Evolutionary conservation across 2,113 vertebrate species (phyloP), one percentile per base, ranked within the genome.

Genomic region (Hemibagrus wyckioides): DNA sequence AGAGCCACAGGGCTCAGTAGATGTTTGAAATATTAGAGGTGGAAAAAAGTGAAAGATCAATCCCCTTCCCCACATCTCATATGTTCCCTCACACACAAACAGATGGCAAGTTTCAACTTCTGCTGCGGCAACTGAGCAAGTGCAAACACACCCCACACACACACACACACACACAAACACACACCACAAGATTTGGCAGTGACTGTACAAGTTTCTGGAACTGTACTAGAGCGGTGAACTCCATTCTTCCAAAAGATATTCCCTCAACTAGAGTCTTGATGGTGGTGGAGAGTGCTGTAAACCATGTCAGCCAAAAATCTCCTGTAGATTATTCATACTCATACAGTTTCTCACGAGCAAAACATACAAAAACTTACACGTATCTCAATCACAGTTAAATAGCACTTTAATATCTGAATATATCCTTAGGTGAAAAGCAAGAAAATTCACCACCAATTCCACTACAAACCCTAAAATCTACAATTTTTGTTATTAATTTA

Each of bases 21-120:
- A 71, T 85, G 82, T 88, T 85, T 85, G 89, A 90, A 90, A 88
- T 90, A 83, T 86, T 87, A 88, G 76, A 84, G 80, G 67, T 75
- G 69, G 82, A 59, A 85, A 90, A 86, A 59, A 44, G 25, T 30
- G 69, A 81, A 83, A 88, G 82, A 85, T 88, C 87, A 83, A 73
- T 86, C 41, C 52, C 52, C 11, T 83, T 71, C 30, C 41, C 75
- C 23, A 73, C 25, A 86, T 81, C 39, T 48, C 48, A 39, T 71
- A 71, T 76, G 83, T 85, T 85, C 9, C 54, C 23, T 73, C 30
- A 52, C 75, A 80, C 80, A 77, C 25, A 81, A 6, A 14, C 80
- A 89, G 54, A 81, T 41, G 79, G 79, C 33, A 81, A 80, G 77
- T 80, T 17, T 59, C 30, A 80, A 10, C 36, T 57, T 57, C 79